Evolutionary conservation across 2,888 invertebrate genomes (phyloP), one percentile per base, ranked within the genome.

Genomic region (Eupithecia centaureata): DNA sequence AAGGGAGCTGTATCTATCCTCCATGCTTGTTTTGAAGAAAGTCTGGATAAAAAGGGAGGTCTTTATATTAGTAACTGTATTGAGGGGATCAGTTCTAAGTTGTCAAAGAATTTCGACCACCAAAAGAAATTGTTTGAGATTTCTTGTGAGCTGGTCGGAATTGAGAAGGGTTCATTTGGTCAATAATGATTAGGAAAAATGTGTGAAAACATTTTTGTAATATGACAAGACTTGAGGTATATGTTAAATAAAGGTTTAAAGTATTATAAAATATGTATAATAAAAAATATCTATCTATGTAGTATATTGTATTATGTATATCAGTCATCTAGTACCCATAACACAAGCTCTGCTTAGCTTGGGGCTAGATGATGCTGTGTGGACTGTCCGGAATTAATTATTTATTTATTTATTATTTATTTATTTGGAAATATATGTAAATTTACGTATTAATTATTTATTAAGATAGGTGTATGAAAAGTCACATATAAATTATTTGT

Each of bases 1-100:
- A 95, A 96, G 84, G 98, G 98, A 25, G 97, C 98, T 0, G 94
- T 95, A 68, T 95, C 97, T 0, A 94, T 97, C 60, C 94, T 97
- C 8, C 96, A 95, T 88, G 95, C 97, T 12, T 96, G 97, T 77
- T 94, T 98, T 15, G 95, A 96, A 56, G 94, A 95, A 56, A 92
- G 95, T 35, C 87, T 98, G 25, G 96, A 97, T 83, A 95, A 95
- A 4, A 93, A 94, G 79, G 96, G 97, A 1, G 98, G 98, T n/a
- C 90, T 95, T 5, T 98, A 98, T 82, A 95, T 97, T 35, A 95
- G 95, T 80, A 97, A 98, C 83, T 96, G 97, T 79, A 89, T 93
- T 70, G 94, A 95, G 77, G 94, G 94, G 0, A 88, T 94, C 3
- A 91, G 95, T 67, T 92, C 85, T 67, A 82, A 82, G 59, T 91